Evolutionary conservation across 2,888 invertebrate species (phyloP).

Genomic region (Scrobipalpa costella): DNA sequence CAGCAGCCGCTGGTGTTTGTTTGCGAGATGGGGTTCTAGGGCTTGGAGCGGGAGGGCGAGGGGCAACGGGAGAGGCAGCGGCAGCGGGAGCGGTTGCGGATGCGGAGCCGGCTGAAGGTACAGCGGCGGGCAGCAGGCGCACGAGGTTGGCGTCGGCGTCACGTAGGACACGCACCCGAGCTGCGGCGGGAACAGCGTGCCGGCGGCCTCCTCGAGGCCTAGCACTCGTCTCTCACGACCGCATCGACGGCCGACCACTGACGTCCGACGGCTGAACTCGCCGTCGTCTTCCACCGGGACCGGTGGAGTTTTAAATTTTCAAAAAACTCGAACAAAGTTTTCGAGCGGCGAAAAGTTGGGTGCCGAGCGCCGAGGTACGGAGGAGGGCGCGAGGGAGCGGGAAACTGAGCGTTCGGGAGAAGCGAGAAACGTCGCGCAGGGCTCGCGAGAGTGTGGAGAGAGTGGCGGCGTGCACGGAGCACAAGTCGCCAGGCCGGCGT

Average conservation of each 20-base stretch:
- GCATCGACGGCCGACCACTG: conserved; percentile 75
- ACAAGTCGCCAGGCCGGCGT: conserved; percentile 72
- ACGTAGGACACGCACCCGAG: conserved; percentile 80
- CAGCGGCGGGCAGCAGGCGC: conserved; percentile 76
- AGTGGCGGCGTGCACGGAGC: conserved; percentile 78
- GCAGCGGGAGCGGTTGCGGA: conserved; percentile 68
- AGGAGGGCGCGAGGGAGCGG: conserved; percentile 66
- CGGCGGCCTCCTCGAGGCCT: conserved; percentile 80
- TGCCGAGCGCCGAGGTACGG: conserved; percentile 51
- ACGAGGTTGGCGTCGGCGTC: conserved; percentile 55
- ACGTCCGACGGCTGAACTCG: conserved; percentile 66
- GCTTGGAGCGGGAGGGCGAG: conserved; percentile 75
- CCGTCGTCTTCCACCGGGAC: conserved; percentile 59
- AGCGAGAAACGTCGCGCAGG: conserved; percentile 76
- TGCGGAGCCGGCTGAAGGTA: conserved; percentile 73
- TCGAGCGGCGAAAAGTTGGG: conserved; percentile 50
- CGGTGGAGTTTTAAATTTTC: conserved; percentile 33
- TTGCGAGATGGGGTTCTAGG: conserved; percentile 76
- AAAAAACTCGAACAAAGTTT: conserved; percentile 62
- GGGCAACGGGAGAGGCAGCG: conserved; percentile 73
- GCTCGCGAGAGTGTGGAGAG: conserved; percentile 78
- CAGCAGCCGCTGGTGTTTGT: conserved; percentile 78
- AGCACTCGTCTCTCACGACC: conserved; percentile 75
- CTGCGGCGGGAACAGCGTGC: conserved; percentile 81
- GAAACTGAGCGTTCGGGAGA: conserved; percentile 73